Conservation (phyloP, 2,888 invertebrate species). For the Danaus chrysippus region DNA sequence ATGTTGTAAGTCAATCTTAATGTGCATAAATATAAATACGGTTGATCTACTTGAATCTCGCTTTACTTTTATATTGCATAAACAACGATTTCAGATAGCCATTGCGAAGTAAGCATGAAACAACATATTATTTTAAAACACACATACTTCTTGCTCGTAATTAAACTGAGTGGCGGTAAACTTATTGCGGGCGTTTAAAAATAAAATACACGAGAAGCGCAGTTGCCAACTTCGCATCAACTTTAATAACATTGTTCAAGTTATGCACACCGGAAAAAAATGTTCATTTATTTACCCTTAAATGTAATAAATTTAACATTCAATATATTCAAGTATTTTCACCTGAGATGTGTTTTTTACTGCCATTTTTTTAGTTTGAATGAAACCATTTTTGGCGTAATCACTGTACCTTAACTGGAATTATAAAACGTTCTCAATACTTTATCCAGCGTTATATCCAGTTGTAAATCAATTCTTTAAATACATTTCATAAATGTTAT, state of each 20-base stretch:
- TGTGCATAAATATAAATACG: too few relatives aligned
- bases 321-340: conserved; percentile 22
- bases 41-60: too few relatives aligned
- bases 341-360: conserved; percentile 14
- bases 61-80: too few relatives aligned
- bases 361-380: not conserved
- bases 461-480: too few relatives aligned
- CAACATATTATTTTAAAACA: not conserved
- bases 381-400: conserved; percentile 5
- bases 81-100: not conserved
- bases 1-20: too few relatives aligned
- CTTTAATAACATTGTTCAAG: conserved; percentile 23
- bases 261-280: conserved; percentile 20
- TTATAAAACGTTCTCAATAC: too few relatives aligned
- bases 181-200: not conserved
- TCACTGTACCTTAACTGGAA: too few relatives aligned
- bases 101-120: conserved; percentile 4
- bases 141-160: not conserved
- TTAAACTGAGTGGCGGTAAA: not conserved
- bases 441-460: too few relatives aligned
- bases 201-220: not conserved
- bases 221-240: conserved; percentile 17
- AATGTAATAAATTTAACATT: conserved; percentile 18
- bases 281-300: conserved; percentile 19
- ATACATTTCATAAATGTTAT: too few relatives aligned